Conservation (phyloP, 2,888 invertebrate species). For the Sphaerophoria taeniata region DNA sequence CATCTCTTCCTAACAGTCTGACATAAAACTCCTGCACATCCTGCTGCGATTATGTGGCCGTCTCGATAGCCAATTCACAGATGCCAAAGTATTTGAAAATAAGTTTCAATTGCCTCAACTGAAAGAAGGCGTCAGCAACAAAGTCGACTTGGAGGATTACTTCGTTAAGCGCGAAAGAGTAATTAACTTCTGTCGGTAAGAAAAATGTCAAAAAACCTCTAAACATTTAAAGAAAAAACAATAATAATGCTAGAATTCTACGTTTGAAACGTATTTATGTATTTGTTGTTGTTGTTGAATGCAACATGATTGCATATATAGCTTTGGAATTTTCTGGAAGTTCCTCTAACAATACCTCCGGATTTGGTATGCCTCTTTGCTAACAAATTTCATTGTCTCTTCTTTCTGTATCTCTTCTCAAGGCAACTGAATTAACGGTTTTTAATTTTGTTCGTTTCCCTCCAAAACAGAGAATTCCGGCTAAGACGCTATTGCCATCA, state of each 20-base stretch:
- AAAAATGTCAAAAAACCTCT: not conserved
- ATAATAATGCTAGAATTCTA: not conserved
- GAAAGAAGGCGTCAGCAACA: slow-evolving; percentile 78
- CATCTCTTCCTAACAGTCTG: slow-evolving; percentile 76
- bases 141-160: slow-evolving; percentile 80
- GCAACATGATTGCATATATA: slow-evolving; percentile 33
- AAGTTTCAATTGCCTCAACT: slow-evolving; percentile 80
- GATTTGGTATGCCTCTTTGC: slow-evolving; percentile 59
- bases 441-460: slow-evolving; percentile 15
- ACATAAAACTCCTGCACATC: slow-evolving; percentile 80
- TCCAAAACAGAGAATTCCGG: slow-evolving; percentile 78
- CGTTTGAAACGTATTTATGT: not conserved
- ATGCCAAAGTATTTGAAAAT: slow-evolving; percentile 78
- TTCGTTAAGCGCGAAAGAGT: slow-evolving; percentile 81
- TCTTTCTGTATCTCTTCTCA: not conserved
- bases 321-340: slow-evolving; percentile 50
- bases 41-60: slow-evolving; percentile 80
- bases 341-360: slow-evolving; percentile 36
- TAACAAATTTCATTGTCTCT: slow-evolving; percentile 5
- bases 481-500: slow-evolving; percentile 81
- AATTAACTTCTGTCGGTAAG: slow-evolving; percentile 81
- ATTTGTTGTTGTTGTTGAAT: slow-evolving; percentile 1
- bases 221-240: not conserved
- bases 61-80: slow-evolving; percentile 78
- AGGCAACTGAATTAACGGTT: not conserved